Base-by-base conservation (phyloP, 2,888 invertebrate genomes). In the Mythimna lalbum region DNA sequence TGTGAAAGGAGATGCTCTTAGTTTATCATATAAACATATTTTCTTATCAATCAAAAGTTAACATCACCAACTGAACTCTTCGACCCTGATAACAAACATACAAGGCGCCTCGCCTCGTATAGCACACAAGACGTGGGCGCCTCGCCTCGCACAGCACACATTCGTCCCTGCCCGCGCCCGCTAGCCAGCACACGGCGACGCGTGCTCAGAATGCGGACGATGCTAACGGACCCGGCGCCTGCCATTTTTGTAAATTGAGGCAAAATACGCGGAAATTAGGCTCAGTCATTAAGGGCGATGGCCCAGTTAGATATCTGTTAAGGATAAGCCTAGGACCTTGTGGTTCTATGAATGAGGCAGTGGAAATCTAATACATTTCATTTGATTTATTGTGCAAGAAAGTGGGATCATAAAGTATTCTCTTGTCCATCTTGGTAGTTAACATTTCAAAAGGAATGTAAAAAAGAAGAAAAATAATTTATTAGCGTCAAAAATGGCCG, bases 181-280 rank as follows among this genome's bases (percentile, higher is more conserved):
- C 50, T 27, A 69, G 62, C 53, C 66, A 47, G 70, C 64, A 68
- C 72, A 49, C 17, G 21, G 59, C 65, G 63, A 63, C 19, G 79
- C 83, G 83, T 85, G 85, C 71, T 27, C 65, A 74, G 88, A 86
- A 86, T 88, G 80, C 82, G 79, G 69, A 81, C 84, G 68, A 52
- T 67, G 55, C 62, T 86, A 86, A 84, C 86, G 86, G 86, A 64
- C 59, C 21, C 36, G 53, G 63, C 50, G 72, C 72, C 70, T 57
- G 75, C 86, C 86, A 74, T 81, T 79, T 79, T 75, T 59, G 84
- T 78, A 75, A 55, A 64, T 43, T 23, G 63, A 68, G 39, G 60
- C 55, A 68, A 82, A 69, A 73, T 74, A 82, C 75, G 49, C 31
- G 55, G 78, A 78, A 78, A 78, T 78, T 78, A 78, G 78, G 39